Conservation (phyloP, 2,888 invertebrate genomes). For the Capitulum mitella region DNA sequence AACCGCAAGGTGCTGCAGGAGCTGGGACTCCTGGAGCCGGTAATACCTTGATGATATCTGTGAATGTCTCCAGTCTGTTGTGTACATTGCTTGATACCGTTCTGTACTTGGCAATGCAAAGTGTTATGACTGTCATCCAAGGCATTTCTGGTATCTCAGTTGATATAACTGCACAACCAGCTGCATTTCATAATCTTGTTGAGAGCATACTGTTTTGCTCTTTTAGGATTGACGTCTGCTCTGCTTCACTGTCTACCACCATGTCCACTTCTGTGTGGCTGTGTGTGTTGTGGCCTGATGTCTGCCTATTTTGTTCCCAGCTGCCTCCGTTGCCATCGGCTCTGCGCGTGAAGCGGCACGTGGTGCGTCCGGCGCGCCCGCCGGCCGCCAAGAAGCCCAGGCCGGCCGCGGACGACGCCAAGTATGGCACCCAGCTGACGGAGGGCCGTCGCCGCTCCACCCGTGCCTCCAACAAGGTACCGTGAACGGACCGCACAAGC, state of each 20-base stretch:
- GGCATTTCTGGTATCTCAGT: not conserved
- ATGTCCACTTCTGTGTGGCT: too few species aligned
- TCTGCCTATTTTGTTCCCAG: not conserved
- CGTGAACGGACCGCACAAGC: too few species aligned
- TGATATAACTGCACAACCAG: not conserved
- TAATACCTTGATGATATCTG: too few species aligned
- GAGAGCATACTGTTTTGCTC: too few species aligned
- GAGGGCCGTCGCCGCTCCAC: not conserved
- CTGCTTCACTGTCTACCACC: too few species aligned
- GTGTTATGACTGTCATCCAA: not conserved
- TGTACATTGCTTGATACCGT: too few species aligned
- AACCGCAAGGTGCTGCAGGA: not conserved
- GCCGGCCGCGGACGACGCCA: not conserved
- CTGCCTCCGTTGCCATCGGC: not conserved
- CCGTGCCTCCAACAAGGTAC: not conserved
- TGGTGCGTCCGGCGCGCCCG: not conserved
- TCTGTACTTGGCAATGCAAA: not conserved
- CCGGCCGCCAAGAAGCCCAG: not conserved
- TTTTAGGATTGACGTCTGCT: too few species aligned
- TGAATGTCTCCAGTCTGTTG: too few species aligned
- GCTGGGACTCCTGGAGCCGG: constrained; percentile 6
- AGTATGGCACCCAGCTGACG: not conserved
- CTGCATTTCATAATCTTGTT: not conserved
- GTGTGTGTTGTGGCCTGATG: too few species aligned
- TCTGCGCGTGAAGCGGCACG: not conserved